phyloP scores from a whole-genome alignment of 30 jellyfish, hydroid and myxozoan genomes.

The Chrysaora quinquecirrha region DNA sequence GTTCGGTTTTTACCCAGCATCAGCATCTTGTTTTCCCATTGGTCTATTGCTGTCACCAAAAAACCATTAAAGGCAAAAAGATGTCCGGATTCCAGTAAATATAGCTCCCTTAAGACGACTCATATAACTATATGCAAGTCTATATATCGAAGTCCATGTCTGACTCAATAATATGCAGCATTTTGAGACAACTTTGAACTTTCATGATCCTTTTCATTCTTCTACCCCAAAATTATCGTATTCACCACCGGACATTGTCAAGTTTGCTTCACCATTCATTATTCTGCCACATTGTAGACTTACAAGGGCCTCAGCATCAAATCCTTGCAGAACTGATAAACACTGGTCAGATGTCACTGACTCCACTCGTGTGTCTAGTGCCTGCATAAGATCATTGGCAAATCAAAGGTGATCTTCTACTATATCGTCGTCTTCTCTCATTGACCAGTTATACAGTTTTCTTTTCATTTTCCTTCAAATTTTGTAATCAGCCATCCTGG shows the following conservation, averaged over 20 bases:
- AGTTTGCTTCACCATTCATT: neutral
- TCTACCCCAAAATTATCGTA: neutral
- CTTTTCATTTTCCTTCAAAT: neutral
- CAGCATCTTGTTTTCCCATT: too few species aligned
- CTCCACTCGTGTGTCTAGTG: neutral
- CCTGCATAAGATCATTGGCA: neutral
- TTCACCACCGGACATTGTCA: neutral
- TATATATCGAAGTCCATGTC: too few species aligned
- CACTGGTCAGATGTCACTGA: neutral
- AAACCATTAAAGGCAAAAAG: too few species aligned
- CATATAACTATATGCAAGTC: too few species aligned
- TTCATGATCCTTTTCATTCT: too few species aligned
- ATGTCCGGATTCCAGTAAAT: too few species aligned
- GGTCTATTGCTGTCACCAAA: too few species aligned
- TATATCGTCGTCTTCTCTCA: conserved; percentile 17
- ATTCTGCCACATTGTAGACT: neutral
- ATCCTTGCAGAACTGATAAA: neutral
- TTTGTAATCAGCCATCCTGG: conserved; percentile 39
- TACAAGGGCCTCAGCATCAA: neutral
- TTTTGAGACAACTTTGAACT: too few species aligned
- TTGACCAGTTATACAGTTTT: neutral
- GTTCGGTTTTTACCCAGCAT: too few species aligned
- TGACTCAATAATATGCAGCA: too few species aligned
- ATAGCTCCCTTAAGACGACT: too few species aligned
- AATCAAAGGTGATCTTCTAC: neutral